Conservation (phyloP, 2,113 vertebrate species). For the Pachycephala philippinensis region DNA sequence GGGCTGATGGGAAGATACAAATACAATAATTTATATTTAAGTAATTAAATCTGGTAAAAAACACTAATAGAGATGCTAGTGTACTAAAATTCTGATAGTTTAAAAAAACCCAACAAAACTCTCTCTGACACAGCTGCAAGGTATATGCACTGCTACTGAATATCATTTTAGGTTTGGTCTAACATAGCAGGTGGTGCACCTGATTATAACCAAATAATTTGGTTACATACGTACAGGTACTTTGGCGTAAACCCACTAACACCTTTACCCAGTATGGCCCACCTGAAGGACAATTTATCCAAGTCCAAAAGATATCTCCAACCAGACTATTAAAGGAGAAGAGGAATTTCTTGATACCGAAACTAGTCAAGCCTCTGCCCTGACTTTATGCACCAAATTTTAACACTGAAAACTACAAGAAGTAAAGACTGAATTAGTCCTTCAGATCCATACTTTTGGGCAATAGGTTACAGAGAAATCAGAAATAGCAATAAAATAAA, state of each 20-base stretch:
- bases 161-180: neutral
- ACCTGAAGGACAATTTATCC: neutral
- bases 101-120: neutral
- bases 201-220: neutral
- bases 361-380: neutral
- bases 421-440: neutral
- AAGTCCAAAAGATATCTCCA: neutral
- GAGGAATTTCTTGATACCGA: neutral
- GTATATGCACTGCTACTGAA: neutral
- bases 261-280: neutral
- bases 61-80: neutral
- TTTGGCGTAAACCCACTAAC: fast-evolving
- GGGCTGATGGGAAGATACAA: neutral
- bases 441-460: neutral
- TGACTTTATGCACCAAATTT: neutral
- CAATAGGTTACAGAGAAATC: neutral
- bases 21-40: neutral
- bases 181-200: neutral
- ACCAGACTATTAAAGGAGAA: neutral
- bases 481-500: neutral
- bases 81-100: neutral
- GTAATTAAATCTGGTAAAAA: neutral
- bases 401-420: neutral
- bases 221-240: neutral
- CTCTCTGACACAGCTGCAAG: neutral